A percentile compares a stretch with the other conserved stretches of the same genome.
Conservation (phyloP, 2,888 invertebrate genomes). For the Epiblema foenella region DNA sequence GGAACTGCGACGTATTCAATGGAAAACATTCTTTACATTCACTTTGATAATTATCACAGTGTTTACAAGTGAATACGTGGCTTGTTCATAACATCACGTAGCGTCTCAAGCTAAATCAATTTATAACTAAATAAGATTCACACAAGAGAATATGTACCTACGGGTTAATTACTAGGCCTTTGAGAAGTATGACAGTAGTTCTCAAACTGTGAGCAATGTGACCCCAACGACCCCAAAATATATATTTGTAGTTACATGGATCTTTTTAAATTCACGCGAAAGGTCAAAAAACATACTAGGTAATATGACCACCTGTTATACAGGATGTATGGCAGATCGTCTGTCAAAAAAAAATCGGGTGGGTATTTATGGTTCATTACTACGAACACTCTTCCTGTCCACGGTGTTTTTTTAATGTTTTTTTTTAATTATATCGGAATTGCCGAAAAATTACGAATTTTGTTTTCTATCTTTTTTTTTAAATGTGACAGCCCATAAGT, state of each 20-base stretch:
- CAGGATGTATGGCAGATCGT: too few relatives aligned
- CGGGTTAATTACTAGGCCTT: background rate
- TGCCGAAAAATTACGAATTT: too few relatives aligned
- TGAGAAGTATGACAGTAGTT: background rate
- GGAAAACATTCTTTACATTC: background rate
- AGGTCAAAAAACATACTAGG: too few relatives aligned
- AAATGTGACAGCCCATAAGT: too few relatives aligned
- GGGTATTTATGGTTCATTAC: too few relatives aligned
- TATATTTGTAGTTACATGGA: background rate
- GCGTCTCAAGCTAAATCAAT: background rate
- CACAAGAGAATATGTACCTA: background rate
- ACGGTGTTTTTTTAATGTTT: too few relatives aligned
- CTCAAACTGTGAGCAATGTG: background rate
- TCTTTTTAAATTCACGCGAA: too few relatives aligned
- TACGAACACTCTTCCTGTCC: too few relatives aligned
- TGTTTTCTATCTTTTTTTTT: too few relatives aligned
- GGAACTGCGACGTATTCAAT: constrained; percentile 11
- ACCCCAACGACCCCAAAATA: constrained; percentile 5
- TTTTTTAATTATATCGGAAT: too few relatives aligned
- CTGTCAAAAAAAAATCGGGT: too few relatives aligned
- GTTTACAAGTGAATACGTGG: background rate
- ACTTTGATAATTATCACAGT: constrained; percentile 1
- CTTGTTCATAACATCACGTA: constrained; percentile 1
- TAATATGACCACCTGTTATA: too few relatives aligned
- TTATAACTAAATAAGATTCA: background rate